Evolutionary conservation across 2,797 vertebrate species (phyloP), one percentile per base, ranked within the genome.

Genomic region (Phalanger gymnotis): DNA sequence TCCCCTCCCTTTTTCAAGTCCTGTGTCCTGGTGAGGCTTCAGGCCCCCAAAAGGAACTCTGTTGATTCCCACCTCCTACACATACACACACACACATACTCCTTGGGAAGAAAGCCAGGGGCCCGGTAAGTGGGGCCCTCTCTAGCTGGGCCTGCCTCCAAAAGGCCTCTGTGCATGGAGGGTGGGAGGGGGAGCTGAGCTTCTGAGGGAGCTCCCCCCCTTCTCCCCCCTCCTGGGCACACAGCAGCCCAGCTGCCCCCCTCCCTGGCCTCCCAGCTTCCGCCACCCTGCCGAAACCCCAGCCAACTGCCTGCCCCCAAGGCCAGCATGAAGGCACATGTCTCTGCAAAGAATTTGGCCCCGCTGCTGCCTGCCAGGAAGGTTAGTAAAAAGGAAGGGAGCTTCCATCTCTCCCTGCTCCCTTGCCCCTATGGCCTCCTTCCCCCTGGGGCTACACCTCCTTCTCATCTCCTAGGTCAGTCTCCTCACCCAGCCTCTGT

Each of bases 321-420:
- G 98, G 97, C 97, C 97, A 96, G 98, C 97, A 97, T 97, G 98
- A 96, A 97, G 97, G 97, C 98, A 97, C 98, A 98, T 97, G 98
- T 97, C 98, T 97, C 98, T 97, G 97, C 97, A 98, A 98, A 97
- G 98, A 97, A 98, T 98, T 97, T 97, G 97, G 97, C 96, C 93
- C 27, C 55, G 94, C 94, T 96, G 97, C 94, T 66, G 94, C 97
- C 97, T 94, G 89, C 96, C 95, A 90, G 92, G 96, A 97, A 97
- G 97, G 97, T 91, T 73, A 97, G 96, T 95, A 96, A 94, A 87
- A 87, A 94, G 93, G 73, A n/a, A 22, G 54, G 55, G 91, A 52
- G 95, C 93, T 19, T 3, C 52, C 13, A 3, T 47, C 40, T 11
- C 40, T 87, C 30, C 90, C 31, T 13, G 10, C 51, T 90, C 52